These are phyloP conservation scores for Acromyrmex heyeri DNA, from an alignment of 1,140 invertebrate species.

Conservation along the genomic window DNA sequence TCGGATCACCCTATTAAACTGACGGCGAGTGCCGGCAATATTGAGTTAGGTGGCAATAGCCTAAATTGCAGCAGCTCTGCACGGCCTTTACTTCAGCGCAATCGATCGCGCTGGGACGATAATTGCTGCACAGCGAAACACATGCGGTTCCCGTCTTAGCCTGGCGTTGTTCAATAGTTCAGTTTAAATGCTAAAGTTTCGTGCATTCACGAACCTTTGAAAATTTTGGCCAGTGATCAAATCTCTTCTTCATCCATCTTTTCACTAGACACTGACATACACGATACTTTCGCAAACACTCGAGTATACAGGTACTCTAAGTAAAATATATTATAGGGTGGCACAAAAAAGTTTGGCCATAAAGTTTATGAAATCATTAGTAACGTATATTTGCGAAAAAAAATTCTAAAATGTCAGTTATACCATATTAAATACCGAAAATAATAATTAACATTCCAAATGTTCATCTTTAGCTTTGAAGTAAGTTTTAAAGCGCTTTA, in stretches of 20 bases:
- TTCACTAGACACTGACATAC: not conserved
- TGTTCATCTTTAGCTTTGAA: no score
- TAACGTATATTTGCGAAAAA: no score
- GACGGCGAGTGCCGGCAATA: slow-evolving; percentile 78
- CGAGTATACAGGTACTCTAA: not conserved
- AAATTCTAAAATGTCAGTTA: not conserved
- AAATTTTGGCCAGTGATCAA: not conserved
- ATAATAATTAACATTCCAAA: no score
- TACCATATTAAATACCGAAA: not conserved
- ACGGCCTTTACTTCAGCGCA: slow-evolving; percentile 62
- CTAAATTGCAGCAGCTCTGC: slow-evolving; percentile 76
- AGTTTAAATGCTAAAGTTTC: not conserved
- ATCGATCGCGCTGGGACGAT: slow-evolving; percentile 68
- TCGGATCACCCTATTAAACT: slow-evolving; percentile 79
- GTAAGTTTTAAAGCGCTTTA: no score
- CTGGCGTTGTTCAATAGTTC: not conserved
- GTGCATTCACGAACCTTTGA: not conserved
- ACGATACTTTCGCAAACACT: not conserved
- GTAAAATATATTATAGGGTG: no score
- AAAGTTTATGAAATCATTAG: no score
- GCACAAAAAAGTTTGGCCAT: no score
- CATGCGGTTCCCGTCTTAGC: slow-evolving; percentile 17
- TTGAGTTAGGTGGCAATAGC: slow-evolving; percentile 80
- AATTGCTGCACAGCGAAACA: slow-evolving; percentile 63
- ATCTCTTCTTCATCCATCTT: not conserved